Evolutionary conservation across 2,888 invertebrate genomes (phyloP).

Genomic region (Eristalinus sepulchralis): DNA sequence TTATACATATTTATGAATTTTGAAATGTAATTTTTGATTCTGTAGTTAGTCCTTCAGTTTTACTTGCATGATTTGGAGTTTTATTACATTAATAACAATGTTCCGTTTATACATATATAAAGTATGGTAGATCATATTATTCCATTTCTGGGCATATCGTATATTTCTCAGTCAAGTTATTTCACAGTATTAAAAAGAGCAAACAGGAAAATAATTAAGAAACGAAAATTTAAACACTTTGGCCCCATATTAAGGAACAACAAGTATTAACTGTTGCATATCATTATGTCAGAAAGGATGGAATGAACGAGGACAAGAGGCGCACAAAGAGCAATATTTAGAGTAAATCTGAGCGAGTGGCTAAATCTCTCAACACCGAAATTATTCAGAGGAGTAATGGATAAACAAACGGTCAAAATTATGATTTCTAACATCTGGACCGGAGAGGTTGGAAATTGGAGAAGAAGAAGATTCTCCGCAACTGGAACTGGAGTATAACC

Average conservation of each 20-base stretch:
- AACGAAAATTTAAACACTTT: too few species aligned
- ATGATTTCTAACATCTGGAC: background rate
- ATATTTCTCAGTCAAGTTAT: too few species aligned
- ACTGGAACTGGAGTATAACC: too few species aligned
- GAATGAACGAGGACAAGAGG: background rate
- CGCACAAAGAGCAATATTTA: background rate
- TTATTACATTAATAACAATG: too few species aligned
- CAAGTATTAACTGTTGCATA: background rate
- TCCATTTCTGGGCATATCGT: too few species aligned
- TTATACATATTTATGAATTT: background rate
- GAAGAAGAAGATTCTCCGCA: too few species aligned
- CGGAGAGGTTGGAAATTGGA: too few species aligned
- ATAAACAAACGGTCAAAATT: background rate
- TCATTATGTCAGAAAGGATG: background rate
- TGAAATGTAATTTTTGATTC: background rate
- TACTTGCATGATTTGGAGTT: background rate
- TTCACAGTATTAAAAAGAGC: too few species aligned
- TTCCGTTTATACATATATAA: too few species aligned
- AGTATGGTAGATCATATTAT: too few species aligned
- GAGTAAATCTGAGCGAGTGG: constrained; percentile 5
- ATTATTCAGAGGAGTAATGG: constrained; percentile 11
- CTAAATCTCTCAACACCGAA: constrained; percentile 2
- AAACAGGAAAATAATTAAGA: too few species aligned
- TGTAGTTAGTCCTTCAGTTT: background rate
- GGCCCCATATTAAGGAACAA: background rate